A percentile compares a stretch with the other conserved stretches of the same genome.
Evolutionary conservation across 2,888 invertebrate genomes (phyloP).

Genomic region (Archips crataeganus): DNA sequence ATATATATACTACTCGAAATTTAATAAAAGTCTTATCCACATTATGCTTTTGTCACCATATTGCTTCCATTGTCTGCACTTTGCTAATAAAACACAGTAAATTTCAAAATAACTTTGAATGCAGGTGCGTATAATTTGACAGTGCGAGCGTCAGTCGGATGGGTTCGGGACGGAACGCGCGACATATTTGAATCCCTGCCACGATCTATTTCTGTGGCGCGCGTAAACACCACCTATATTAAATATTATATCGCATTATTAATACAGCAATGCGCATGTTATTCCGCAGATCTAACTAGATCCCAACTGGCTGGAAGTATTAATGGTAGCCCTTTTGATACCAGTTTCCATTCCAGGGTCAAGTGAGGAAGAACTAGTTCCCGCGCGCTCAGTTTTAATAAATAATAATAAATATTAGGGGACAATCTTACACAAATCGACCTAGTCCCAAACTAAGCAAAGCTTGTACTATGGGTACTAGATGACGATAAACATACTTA

Average conservation of each 20-base stretch:
- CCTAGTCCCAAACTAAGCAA: no score
- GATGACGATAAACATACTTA: no score
- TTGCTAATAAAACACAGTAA: background rate
- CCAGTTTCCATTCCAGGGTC: background rate
- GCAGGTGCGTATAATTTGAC: conserved; percentile 42
- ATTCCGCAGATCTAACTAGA: conserved; percentile 9
- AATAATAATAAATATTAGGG: no score
- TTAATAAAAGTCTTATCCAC: no score
- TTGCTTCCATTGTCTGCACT: background rate
- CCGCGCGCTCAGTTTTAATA: no score
- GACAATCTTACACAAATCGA: no score
- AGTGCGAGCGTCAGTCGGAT: conserved; percentile 56
- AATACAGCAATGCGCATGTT: conserved; percentile 44
- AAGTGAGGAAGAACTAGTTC: no score
- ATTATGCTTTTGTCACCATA: no score
- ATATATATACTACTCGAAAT: no score
- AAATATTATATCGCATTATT: conserved; percentile 64
- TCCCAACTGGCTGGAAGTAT: background rate
- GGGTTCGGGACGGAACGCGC: conserved; percentile 65
- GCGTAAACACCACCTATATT: conserved; percentile 72
- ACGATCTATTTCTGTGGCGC: conserved; percentile 75
- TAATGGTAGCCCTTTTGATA: background rate
- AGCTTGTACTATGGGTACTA: no score
- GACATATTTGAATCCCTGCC: conserved; percentile 86
- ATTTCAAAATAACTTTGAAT: conserved; percentile 7